Conservation (phyloP, 1,140 invertebrate species). For the Scaptodrosophila lebanonensis region DNA sequence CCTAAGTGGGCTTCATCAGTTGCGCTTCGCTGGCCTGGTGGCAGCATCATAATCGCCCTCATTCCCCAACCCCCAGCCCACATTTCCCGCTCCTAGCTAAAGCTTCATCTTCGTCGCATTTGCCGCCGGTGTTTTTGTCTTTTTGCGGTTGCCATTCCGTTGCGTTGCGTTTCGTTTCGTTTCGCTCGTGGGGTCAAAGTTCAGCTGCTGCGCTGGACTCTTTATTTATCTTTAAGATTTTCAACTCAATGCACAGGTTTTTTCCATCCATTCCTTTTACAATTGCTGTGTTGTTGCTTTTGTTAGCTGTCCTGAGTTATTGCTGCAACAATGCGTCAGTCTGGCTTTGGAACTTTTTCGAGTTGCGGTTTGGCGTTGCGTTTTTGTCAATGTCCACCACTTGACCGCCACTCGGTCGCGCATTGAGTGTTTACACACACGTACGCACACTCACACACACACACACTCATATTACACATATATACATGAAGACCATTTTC, state of each 20-base stretch:
- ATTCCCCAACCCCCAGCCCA: conserved; percentile 17
- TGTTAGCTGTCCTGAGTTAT: conserved; percentile 42
- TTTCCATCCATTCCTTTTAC: conserved; percentile 22
- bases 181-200: conserved; percentile 74
- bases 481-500: no score
- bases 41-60: conserved; percentile 61
- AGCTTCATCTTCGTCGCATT: conserved; percentile 15
- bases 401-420: no score
- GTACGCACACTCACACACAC: neutral
- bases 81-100: no score
- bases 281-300: neutral
- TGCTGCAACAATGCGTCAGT: conserved; percentile 69
- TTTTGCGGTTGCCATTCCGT: conserved; percentile 34
- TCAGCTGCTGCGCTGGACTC: conserved; percentile 41
- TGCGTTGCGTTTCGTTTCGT: conserved; percentile 9
- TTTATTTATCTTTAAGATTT: conserved; percentile 77
- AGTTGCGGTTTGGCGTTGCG: conserved; percentile 11
- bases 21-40: conserved; percentile 56
- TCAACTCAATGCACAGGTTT: conserved; percentile 63
- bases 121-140: conserved; percentile 29
- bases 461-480: no score
- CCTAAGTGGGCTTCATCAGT: conserved; percentile 72
- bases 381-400: conserved; percentile 72
- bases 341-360: conserved; percentile 16
- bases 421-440: neutral